Base-by-base conservation (phyloP, 1,140 invertebrate genomes). In the Xylocopa sonorina region DNA sequence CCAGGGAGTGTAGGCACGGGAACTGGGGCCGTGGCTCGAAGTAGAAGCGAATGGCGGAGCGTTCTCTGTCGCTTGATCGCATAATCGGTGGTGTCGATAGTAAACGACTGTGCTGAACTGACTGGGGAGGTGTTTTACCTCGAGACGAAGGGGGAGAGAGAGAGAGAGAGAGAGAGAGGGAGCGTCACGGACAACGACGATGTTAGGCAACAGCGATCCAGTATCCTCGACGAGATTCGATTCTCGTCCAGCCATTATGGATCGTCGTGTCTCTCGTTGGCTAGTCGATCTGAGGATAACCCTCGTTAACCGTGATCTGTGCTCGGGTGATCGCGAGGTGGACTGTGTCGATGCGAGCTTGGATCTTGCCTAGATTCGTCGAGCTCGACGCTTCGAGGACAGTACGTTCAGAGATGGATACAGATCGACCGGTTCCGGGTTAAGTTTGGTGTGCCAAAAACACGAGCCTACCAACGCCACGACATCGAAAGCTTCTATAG, bases 1-100 rank as follows among this genome's bases (percentile, higher is more conserved):
- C 84, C 79, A 85, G 64, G 50, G 43, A 48, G 66, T 64, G 75
- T 71, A 63, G n/a, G 55, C 77, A 48, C 48, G 32, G 48, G 32
- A 50, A 51, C 32, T 51, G 66, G 55, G 60, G 41, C 16, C 43
- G 3, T 58, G 32, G 38, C 62, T 46, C 32, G 43, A 55, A 27
- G 53, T 76, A 71, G 57, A 53, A 74, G 66, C 51, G 67, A 84
- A 62, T 32, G 14, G 62, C 43, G 51, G 43, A 34, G n/a, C 69
- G 72, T 73, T 69, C 51, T 63, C 46, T 24, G 50, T 78, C 55
- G 32, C 63, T 32, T 41, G 48, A 41, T 83, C 80, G 50, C 46
- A 32, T 24, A 41, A 77, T 60, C 51, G n/a, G 32, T 14, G 58
- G n/a, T 38, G 58, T 68, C 21, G 57, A 69, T 63, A 48, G 24